A percentile compares a stretch with the other conserved stretches of the same genome.
phyloP scores from a whole-genome alignment of 2,888 invertebrate species.

The Tuta absoluta region DNA sequence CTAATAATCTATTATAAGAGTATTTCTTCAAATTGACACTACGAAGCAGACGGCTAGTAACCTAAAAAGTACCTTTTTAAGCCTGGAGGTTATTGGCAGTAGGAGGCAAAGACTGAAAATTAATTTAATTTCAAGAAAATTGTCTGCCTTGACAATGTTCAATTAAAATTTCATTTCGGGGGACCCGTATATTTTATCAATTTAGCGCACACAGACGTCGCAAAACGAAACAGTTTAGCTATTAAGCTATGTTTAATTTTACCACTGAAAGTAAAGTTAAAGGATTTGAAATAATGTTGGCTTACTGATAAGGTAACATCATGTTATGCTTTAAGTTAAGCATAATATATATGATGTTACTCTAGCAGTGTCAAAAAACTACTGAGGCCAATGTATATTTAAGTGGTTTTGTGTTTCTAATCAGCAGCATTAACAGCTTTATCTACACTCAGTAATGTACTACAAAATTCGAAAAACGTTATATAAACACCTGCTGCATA shows the following conservation, averaged over 20 bases:
- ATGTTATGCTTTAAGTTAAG: not conserved
- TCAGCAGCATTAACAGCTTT: no score
- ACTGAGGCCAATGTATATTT: no score
- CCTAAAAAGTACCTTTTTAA: not conserved
- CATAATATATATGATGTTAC: no score
- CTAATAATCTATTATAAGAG: no score
- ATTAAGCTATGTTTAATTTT: not conserved
- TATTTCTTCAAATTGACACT: not conserved
- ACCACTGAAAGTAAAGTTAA: not conserved
- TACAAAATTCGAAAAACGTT: no score
- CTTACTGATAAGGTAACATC: not conserved
- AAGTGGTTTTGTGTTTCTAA: no score
- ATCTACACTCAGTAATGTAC: no score
- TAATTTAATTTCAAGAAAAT: conserved; percentile 10
- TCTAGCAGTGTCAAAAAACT: no score
- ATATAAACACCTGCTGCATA: no score
- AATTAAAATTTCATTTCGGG: conserved; percentile 8
- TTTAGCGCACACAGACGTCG: conserved; percentile 4
- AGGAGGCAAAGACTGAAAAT: not conserved
- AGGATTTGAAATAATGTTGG: not conserved
- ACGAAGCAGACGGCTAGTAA: not conserved
- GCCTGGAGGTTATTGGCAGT: conserved; percentile 4
- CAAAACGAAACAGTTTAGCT: not conserved
- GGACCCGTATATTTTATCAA: conserved; percentile 9
- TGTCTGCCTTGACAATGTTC: conserved; percentile 10